phyloP scores from a whole-genome alignment of 2,888 invertebrate genomes.

The Merodon equestris region DNA sequence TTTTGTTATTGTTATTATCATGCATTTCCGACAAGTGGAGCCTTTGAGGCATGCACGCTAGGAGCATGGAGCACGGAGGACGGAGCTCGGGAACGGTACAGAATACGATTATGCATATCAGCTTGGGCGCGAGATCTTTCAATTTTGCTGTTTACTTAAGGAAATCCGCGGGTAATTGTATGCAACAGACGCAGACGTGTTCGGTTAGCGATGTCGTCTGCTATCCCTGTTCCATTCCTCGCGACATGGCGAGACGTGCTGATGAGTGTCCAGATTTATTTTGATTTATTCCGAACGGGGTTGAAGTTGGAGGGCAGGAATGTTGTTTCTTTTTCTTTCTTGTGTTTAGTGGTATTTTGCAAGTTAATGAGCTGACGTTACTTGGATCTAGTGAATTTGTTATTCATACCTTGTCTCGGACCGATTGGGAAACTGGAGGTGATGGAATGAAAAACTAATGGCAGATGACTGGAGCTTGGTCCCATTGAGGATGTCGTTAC shows the following conservation, averaged over 20 bases:
- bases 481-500: too few species aligned
- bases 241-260: constrained; percentile 14
- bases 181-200: constrained; percentile 49
- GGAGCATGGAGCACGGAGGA: not conserved
- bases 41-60: constrained; percentile 39
- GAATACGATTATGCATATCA: constrained; percentile 62
- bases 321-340: constrained; percentile 11
- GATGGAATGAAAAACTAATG: too few species aligned
- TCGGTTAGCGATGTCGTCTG: constrained; percentile 26
- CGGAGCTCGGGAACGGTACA: constrained; percentile 35
- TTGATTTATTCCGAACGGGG: constrained; percentile 53
- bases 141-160: constrained; percentile 62
- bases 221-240: not conserved
- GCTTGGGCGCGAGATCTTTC: constrained; percentile 35
- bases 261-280: constrained; percentile 50
- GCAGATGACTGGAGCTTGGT: too few species aligned
- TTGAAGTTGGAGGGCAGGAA: too few species aligned
- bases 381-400: not conserved
- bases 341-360: constrained; percentile 28
- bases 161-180: constrained; percentile 62
- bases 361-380: constrained; percentile 45
- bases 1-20: not conserved
- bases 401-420: not conserved
- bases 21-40: constrained; percentile 47
- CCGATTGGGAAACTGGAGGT: too few species aligned